A percentile compares a stretch with the other conserved stretches of the same genome.
These are phyloP conservation scores for Thinocorus orbignyianus DNA, from an alignment of 2,113 vertebrate species.

Conservation along the genomic window DNA sequence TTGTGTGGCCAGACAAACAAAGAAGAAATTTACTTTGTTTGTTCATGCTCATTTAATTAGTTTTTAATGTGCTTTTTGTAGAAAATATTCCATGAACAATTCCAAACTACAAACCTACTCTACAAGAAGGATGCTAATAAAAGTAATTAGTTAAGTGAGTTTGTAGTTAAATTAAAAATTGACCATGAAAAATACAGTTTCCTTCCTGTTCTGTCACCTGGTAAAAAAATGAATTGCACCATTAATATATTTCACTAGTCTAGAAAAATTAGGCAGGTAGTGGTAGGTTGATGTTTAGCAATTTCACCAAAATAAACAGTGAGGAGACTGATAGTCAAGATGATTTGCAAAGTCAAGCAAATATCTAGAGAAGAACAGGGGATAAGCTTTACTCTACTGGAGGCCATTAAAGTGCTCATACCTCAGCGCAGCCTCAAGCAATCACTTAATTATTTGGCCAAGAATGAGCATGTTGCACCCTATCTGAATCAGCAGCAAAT, in stretches of 20 bases:
- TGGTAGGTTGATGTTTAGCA: background rate
- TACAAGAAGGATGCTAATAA: background rate
- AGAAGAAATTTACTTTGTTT: background rate
- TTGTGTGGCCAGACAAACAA: background rate
- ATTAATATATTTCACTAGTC: background rate
- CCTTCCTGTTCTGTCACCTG: background rate
- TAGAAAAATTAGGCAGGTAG: background rate
- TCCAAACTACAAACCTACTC: background rate
- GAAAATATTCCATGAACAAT: background rate
- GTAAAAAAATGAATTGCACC: background rate
- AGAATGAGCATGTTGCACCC: background rate
- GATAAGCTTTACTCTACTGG: background rate
- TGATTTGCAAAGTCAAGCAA: background rate
- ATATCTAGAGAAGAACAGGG: background rate
- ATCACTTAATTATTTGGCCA: background rate
- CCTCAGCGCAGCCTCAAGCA: background rate
- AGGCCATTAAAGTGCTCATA: background rate
- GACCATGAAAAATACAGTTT: background rate
- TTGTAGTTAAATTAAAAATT: background rate
- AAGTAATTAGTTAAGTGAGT: background rate
- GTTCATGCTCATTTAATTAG: background rate
- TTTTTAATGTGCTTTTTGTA: background rate
- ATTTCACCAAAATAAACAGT: background rate
- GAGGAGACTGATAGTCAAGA: background rate
- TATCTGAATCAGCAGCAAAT: background rate